These are phyloP conservation scores for Prosopocoilus inquinatus DNA, from an alignment of 2,888 invertebrate species.

Conservation along the genomic window DNA sequence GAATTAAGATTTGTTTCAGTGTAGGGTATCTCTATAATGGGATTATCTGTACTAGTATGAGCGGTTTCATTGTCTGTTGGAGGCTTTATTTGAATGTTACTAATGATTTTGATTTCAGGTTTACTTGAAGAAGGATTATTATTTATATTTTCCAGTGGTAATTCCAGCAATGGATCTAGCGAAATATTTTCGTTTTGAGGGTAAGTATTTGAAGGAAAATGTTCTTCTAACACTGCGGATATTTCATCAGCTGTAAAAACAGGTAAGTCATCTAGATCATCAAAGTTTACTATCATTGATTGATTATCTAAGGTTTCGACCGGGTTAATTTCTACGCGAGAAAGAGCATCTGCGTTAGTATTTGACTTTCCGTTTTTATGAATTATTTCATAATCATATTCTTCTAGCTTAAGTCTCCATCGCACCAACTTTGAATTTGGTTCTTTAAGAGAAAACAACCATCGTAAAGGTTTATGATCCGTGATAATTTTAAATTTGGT, in stretches of 20 bases:
- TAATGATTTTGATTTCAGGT: background rate
- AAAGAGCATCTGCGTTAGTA: constrained; percentile 10
- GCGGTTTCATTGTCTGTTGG: background rate
- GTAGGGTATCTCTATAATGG: background rate
- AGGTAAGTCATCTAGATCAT: constrained; percentile 1
- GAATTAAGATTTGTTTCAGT: background rate
- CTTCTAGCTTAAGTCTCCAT: constrained; percentile 4
- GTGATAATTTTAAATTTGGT: constrained; percentile 5
- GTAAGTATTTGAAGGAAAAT: too few relatives aligned
- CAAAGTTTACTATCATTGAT: constrained; percentile 8
- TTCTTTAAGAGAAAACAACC: constrained; percentile 7
- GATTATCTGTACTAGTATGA: background rate
- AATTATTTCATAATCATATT: constrained; percentile 9
- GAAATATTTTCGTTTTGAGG: too few relatives aligned
- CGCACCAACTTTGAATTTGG: constrained; percentile 9
- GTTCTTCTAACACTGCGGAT: too few relatives aligned
- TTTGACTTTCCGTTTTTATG: constrained; percentile 11
- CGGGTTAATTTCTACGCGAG: constrained; percentile 5
- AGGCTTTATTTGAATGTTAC: background rate
- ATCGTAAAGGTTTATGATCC: constrained; percentile 10
- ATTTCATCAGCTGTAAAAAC: too few relatives aligned
- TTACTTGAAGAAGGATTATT: background rate
- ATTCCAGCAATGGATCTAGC: too few relatives aligned
- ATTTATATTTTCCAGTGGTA: background rate
- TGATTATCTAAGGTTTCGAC: background rate